Evolutionary conservation across 1,140 invertebrate genomes (phyloP).

Genomic region (Eurosta solidaginis): DNA sequence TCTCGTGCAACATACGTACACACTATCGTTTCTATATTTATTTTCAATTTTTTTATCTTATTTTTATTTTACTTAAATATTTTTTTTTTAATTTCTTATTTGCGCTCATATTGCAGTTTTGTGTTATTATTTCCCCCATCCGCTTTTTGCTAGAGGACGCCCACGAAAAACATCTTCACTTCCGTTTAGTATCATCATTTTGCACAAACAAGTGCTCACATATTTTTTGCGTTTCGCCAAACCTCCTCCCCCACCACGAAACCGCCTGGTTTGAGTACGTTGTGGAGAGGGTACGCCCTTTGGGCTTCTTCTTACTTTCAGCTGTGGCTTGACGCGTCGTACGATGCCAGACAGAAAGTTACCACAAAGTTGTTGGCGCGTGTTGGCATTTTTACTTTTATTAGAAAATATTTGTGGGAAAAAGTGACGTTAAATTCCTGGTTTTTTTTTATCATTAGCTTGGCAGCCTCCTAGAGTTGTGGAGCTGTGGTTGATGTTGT

Average conservation of each 20-base stretch:
- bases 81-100: too few species aligned
- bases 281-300: background rate
- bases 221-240: background rate
- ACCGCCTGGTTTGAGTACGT: background rate
- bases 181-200: background rate
- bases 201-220: background rate
- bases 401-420: slow-evolving; percentile 22
- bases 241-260: background rate
- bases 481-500: background rate
- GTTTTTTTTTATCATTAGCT: background rate
- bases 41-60: background rate
- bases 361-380: background rate
- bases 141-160: too few species aligned
- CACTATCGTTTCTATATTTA: slow-evolving; percentile 5
- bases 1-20: too few species aligned
- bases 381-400: slow-evolving; percentile 13
- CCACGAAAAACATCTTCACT: background rate
- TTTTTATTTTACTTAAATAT: too few species aligned
- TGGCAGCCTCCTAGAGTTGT: background rate
- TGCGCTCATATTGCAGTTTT: too few species aligned
- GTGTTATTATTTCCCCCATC: too few species aligned
- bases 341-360: background rate
- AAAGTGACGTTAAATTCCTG: background rate
- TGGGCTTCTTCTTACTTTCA: too few species aligned
- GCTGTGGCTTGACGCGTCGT: too few species aligned